Evolutionary conservation across 2,113 vertebrate genomes (phyloP), one percentile per base, ranked within the genome.

Genomic region (Aspidoscelis tigris): DNA sequence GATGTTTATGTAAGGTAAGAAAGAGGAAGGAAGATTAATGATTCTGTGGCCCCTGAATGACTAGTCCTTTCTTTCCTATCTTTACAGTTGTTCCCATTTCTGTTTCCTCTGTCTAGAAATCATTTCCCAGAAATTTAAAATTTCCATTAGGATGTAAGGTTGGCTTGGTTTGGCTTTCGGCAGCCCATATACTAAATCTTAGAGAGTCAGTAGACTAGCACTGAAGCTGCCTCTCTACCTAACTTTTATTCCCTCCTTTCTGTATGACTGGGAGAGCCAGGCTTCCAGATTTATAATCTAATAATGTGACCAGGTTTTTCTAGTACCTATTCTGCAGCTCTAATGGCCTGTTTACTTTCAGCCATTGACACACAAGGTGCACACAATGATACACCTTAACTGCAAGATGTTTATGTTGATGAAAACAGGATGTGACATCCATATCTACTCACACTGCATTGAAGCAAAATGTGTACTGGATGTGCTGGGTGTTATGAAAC

Each of bases 1-100:
- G 76, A 90, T 88, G 58, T 79, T 92, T 85, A 89, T 84, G 14
- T 84, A 91, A 89, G 87, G 85, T 92, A 92, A 93, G 87, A 91
- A 87, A 89, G 75, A 84, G 9, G 43, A 85, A 89, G 84, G 22
- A 66, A 88, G 65, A 88, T 82, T 87, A 90, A 91, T 92, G 81
- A 65, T 75, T 80, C 41, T 82, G 44, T 70, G 87, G 73, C 5
- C 61, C 47, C 65, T 71, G 72, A 80, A 86, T 21, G 89, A 88
- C 85, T 89, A 47, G 5, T 50, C 47, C 8, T 50, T 64, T 68
- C 78, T 53, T 76, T 88, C 41, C 82, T 81, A 5, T 82, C 12
- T 33, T 33, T 75, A n/a, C 16, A 80, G 22, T 43, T 75, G 22
- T 83, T 66, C 80, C 86, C 1, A 70, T 82, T 87, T 89, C 72